Evolutionary conservation across 1,140 invertebrate genomes (phyloP).

Genomic region (Drosophila bocki): DNA sequence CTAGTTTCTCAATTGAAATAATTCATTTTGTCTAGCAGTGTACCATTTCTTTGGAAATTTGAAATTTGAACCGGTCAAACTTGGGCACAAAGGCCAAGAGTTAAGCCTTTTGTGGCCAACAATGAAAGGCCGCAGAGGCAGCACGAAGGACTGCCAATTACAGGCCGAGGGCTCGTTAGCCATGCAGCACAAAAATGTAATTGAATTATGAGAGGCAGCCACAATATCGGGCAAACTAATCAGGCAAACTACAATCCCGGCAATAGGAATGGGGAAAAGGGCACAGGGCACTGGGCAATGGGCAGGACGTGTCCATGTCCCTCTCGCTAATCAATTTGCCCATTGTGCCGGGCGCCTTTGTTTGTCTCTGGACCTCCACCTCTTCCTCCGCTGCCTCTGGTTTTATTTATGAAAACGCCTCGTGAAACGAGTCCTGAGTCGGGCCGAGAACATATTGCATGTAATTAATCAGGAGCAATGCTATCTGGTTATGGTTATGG

Average conservation of each 20-base stretch:
- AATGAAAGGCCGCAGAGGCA: slow-evolving; percentile 30
- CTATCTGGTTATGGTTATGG: slow-evolving; percentile 39
- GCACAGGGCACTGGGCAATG: slow-evolving; percentile 22
- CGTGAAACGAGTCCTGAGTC: slow-evolving; percentile 22
- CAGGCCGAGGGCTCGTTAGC: slow-evolving; percentile 29
- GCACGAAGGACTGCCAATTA: slow-evolving; percentile 56
- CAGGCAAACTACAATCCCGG: slow-evolving; percentile 27
- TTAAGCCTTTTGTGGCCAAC: slow-evolving; percentile 70
- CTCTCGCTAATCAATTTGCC: slow-evolving; percentile 55
- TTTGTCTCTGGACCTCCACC: slow-evolving; percentile 8
- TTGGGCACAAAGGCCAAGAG: slow-evolving; percentile 47
- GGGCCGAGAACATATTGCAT: slow-evolving; percentile 65
- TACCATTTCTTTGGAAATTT: slow-evolving; percentile 14
- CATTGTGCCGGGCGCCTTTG: slow-evolving; percentile 51
- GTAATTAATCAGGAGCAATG: slow-evolving; percentile 72
- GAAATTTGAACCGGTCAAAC: slow-evolving; percentile 46
- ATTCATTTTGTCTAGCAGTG: neutral
- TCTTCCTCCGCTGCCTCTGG: neutral
- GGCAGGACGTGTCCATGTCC: slow-evolving; percentile 44
- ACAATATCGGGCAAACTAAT: slow-evolving; percentile 43
- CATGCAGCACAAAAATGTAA: slow-evolving; percentile 59
- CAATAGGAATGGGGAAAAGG: slow-evolving; percentile 9
- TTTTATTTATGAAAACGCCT: slow-evolving; percentile 68
- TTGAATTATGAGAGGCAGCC: slow-evolving; percentile 65
- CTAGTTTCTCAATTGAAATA: neutral